Base-by-base conservation (phyloP, 2,113 vertebrate genomes). In the Dicerorhinus sumatrensis region DNA sequence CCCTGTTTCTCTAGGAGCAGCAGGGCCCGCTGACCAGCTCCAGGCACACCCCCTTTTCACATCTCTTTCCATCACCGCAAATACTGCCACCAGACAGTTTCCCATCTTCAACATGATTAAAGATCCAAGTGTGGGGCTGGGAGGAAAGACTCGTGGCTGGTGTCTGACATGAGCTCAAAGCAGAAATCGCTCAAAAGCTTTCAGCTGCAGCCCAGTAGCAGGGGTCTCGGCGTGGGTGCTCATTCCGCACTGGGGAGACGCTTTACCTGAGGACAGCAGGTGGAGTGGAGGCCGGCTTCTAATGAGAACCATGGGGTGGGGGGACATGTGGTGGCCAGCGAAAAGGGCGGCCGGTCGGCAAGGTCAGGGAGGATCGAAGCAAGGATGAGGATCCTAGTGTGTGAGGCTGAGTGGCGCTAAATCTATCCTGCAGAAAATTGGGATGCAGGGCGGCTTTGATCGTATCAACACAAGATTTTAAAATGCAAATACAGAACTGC, bases 401-500 rank as follows among this genome's bases (percentile, higher is more conserved):
- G 25, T 25, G 70, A 95, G 21, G 14, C 77, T 54, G 27, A 60
- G 25, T 46, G 56, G 23, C 1, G 3, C 93, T 86, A 94, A 97
- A 95, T 80, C 89, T 89, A 96, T 69, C 63, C 58, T 75, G 72
- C 56, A 69, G 76, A 93, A 96, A 95, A 85, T 31, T 87, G 46
- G 80, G 76, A 17, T 82, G 54, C 31, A 20, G n/a, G 56, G 42
- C 51, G 62, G 20, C 72, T 92, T 93, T 77, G 85, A 89, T 97
- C 81, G 6, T 82, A 89, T 56, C 81, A 75, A 91, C 17, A 21
- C 27, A 88, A 16, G 12, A 89, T 82, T 97, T 96, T 94, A 82
- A 98, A 96, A 94, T 83, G 96, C 77, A 87, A 94, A 94, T 87
- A 12, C 3, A 39, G 69, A 94, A 54, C 70, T 95, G 82, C 88